These are phyloP conservation scores for Prostheceraeus crozeri DNA, from an alignment of 2,888 invertebrate genomes.

Conservation along the genomic window DNA sequence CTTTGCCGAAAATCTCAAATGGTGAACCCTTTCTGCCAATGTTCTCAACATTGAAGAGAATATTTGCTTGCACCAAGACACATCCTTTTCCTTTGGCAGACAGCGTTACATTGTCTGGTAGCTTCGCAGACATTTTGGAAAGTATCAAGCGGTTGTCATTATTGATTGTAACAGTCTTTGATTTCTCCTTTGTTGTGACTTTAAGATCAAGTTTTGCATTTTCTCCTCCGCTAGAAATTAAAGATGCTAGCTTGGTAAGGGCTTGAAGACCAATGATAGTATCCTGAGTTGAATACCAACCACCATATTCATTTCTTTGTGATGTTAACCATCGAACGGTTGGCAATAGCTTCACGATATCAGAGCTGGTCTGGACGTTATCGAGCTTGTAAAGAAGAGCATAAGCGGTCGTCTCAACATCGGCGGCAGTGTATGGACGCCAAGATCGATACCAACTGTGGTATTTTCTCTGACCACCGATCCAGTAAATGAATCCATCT, in stretches of 20 bases:
- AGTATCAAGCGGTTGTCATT: too few species aligned
- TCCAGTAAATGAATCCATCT: neutral
- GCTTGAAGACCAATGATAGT: slow-evolving; percentile 46
- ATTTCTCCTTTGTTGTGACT: too few species aligned
- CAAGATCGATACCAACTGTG: neutral
- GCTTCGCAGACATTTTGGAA: too few species aligned
- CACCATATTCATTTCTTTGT: slow-evolving; percentile 41
- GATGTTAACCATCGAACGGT: slow-evolving; percentile 42
- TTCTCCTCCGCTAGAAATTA: too few species aligned
- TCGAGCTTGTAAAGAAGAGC: slow-evolving; percentile 41
- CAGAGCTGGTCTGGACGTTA: slow-evolving; percentile 33
- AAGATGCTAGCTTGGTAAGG: slow-evolving; percentile 41
- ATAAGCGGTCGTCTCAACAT: slow-evolving; percentile 43
- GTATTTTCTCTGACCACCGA: neutral
- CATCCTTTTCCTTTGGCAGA: too few species aligned
- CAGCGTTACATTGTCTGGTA: too few species aligned
- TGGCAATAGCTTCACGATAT: slow-evolving; percentile 28
- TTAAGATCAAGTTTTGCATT: too few species aligned
- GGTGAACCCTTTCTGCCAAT: too few species aligned
- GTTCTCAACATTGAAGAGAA: too few species aligned
- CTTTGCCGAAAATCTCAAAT: too few species aligned
- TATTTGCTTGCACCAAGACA: too few species aligned
- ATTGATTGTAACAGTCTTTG: too few species aligned
- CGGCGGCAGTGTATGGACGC: slow-evolving; percentile 18
- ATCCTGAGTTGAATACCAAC: slow-evolving; percentile 45